Base-by-base conservation (phyloP, 2,888 invertebrate species). In the Venusia cambrica region DNA sequence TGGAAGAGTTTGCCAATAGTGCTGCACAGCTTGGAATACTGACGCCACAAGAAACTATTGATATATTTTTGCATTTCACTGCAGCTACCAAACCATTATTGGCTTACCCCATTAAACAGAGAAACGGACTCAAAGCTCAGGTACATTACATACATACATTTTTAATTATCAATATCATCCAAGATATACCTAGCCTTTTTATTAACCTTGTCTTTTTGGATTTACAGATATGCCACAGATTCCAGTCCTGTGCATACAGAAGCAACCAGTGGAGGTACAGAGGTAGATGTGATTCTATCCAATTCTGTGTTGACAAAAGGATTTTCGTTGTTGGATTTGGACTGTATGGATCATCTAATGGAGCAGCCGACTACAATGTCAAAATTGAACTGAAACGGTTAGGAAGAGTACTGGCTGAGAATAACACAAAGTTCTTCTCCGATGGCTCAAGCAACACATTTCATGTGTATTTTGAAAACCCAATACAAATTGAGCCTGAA, bases 221-320 rank as follows among this genome's bases (percentile, higher is more conserved):
- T n/a, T n/a, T n/a, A n/a, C 87, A 96, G 92, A 94, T 97, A 30
- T 97, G 97, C 64, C 97, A 97, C 81, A 90, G 98, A 70, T 98
- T 98, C 73, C 97, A 97, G 76, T 97, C 97, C 4, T 97, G 97
- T 63, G 98, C 98, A 2, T 98, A 97, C 77, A 91, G 98, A 55
- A 96, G 96, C 62, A 98, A 98, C 69, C 98, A 98, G 73, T 98
- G 98, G 98, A 91, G 98, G 33, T 98, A 98, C 73, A 90, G 98
- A 54, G 98, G 98, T 1, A 91, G 98, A 31, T 97, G 97, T 72
- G 98, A 98, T 73, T 97, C 97, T 37, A 98, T 98, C 71, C 97
- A 98, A 70, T 98, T 98, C 81, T 96, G 95, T 51, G 97, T 97
- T 1, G 98, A 98, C 76, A 93, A 96, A 45, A 91, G 98, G 55